Evolutionary conservation across 1,140 invertebrate species (phyloP), one percentile per base, ranked within the genome.

Genomic region (Matsumurasca onukii): DNA sequence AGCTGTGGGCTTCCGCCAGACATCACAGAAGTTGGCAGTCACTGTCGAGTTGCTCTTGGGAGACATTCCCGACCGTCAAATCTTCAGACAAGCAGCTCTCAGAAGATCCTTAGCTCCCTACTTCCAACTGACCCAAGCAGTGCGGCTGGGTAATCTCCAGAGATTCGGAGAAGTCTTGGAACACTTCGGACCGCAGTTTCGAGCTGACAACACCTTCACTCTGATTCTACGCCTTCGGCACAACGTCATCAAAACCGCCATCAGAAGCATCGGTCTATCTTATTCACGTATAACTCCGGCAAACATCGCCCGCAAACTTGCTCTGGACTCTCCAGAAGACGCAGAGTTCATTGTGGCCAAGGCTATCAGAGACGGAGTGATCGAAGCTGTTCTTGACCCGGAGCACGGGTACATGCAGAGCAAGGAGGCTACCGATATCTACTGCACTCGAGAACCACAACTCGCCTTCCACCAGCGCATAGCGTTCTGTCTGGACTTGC

Each of bases 341-440:
- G 97, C 97, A 0, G 98, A 99, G 79, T 99, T 98, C 78, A 98
- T 99, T 78, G 97, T 99, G 0, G 96, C 97, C 0, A 99, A 99
- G 83, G 97, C 98, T n/a, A 99, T 99, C 67, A 84, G 96, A 61
- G 98, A 99, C 84, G 95, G 97, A 59, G 97, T 99, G 0, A 99
- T 99, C 78, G 97, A 99, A 80, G 98, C 98, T 0, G 95, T 89
- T 0, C 86, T 99, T 70, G 94, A 98, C 82, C 93, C 97, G 69
- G 94, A 97, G 78, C 90, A 92, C 71, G 94, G 95, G 20, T 98
- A 94, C 76, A 97, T 99, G 89, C 90, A 97, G 70, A 98, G 96
- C 74, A 98, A 97, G 77, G 97, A 98, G 79, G 95, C 93, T 49
- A 92, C 91, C 1, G 97, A 99, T 78, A 91, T 99, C 73, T 99